These are phyloP conservation scores for Drosophila neutralis DNA, from an alignment of 2,888 invertebrate genomes.

Conservation along the genomic window DNA sequence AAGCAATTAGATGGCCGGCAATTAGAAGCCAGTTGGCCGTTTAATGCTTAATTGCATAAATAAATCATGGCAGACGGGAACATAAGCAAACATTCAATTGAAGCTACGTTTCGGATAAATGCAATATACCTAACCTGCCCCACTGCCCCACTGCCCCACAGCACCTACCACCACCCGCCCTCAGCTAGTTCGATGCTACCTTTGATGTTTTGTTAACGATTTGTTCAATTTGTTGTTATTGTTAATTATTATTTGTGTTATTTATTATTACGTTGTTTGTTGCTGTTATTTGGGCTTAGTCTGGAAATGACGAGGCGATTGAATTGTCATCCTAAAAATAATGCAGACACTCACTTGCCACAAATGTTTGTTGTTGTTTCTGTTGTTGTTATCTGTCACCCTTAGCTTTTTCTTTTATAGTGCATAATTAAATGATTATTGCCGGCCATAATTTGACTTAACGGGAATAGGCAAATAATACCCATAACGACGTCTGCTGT, in stretches of 20 bases:
- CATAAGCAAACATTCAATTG: slow-evolving; percentile 14
- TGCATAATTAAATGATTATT: slow-evolving; percentile 28
- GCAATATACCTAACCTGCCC: neutral
- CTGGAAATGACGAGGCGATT: slow-evolving; percentile 12
- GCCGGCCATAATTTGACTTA: slow-evolving; percentile 34
- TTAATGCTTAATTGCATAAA: slow-evolving; percentile 29
- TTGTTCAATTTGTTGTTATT: neutral
- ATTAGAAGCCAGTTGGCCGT: slow-evolving; percentile 35
- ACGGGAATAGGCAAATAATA: slow-evolving; percentile 22
- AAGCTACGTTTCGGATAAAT: neutral
- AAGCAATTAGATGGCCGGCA: slow-evolving; percentile 49
- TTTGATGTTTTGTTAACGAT: neutral
- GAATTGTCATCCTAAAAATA: slow-evolving; percentile 42
- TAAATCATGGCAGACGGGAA: slow-evolving; percentile 36
- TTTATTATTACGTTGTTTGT: slow-evolving; percentile 8
- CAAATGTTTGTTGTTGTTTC: slow-evolving; percentile 1
- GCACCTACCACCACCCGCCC: neutral
- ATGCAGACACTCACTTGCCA: slow-evolving; percentile 45
- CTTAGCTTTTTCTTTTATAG: slow-evolving; percentile 8
- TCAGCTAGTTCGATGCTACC: neutral
- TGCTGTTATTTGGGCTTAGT: slow-evolving; percentile 16
- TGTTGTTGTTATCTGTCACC: neutral
- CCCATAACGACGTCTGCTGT: slow-evolving; percentile 21
- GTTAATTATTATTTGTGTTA: slow-evolving; percentile 13
- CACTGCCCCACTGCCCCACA: neutral